phyloP scores from a whole-genome alignment of 2,888 invertebrate species.

The Zygogramma bicolorata region DNA sequence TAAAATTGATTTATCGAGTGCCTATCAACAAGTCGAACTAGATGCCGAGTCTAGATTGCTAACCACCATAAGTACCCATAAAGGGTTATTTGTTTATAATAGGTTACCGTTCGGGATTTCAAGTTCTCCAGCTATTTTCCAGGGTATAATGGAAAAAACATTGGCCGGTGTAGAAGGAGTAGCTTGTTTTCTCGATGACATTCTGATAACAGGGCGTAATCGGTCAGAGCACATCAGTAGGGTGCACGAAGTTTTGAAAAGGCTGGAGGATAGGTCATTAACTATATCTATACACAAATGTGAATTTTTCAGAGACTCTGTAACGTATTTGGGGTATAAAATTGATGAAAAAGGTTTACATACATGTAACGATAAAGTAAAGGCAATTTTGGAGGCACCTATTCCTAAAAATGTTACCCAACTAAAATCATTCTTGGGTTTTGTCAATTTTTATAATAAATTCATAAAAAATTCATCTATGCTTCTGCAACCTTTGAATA shows the following conservation, averaged over 20 bases:
- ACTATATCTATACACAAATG: too few relatives aligned
- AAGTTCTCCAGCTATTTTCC: too few relatives aligned
- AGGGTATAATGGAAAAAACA: too few relatives aligned
- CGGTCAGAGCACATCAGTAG: too few relatives aligned
- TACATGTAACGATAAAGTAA: not conserved
- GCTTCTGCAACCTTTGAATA: not conserved
- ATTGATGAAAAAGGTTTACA: not conserved
- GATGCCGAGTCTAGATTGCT: not conserved
- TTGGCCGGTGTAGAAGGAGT: too few relatives aligned
- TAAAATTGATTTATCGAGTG: not conserved
- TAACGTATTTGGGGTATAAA: not conserved
- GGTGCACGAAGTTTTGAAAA: too few relatives aligned
- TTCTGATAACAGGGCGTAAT: too few relatives aligned
- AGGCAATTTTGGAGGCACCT: not conserved
- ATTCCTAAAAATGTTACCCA: not conserved
- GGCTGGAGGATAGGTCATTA: too few relatives aligned
- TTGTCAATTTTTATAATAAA: not conserved
- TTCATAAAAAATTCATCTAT: not conserved
- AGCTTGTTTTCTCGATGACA: too few relatives aligned
- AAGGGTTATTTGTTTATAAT: too few relatives aligned
- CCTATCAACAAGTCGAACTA: not conserved
- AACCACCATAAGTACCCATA: not conserved
- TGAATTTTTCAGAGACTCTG: not conserved
- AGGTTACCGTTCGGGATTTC: too few relatives aligned
- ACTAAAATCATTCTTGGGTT: not conserved